Conservation (phyloP, 2,113 vertebrate species). For the Equus quagga region DNA sequence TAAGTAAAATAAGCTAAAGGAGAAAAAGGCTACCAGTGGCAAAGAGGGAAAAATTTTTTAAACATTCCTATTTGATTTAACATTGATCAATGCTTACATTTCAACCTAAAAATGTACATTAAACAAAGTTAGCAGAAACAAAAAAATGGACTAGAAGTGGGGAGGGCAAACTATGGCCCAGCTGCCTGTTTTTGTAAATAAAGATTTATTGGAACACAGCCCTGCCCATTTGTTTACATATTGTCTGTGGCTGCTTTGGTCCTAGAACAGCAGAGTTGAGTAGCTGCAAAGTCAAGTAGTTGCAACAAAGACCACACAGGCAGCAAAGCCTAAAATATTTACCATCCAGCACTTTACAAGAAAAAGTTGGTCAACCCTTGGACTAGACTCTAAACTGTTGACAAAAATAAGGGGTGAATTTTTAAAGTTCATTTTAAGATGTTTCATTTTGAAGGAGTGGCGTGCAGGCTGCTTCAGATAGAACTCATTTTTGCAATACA, state of each 20-base stretch:
- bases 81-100: background rate
- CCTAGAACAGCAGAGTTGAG: background rate
- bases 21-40: background rate
- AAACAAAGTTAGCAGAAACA: background rate
- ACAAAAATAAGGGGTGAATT: background rate
- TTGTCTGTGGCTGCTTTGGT: background rate
- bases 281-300: background rate
- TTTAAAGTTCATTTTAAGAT: background rate
- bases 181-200: background rate
- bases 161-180: background rate
- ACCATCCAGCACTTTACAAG: background rate
- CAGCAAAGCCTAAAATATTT: background rate
- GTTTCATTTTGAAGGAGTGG: conserved; percentile 25
- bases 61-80: background rate
- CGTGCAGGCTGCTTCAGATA: background rate
- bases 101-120: background rate
- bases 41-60: background rate
- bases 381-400: background rate
- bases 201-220: background rate
- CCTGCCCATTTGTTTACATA: background rate
- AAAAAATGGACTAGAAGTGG: background rate
- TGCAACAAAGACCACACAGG: background rate
- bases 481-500: background rate
- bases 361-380: background rate
- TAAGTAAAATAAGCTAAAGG: background rate